A percentile compares a stretch with the other conserved stretches of the same genome.
These are phyloP conservation scores for Metalampra italica DNA, from an alignment of 2,888 invertebrate genomes.

Conservation along the genomic window DNA sequence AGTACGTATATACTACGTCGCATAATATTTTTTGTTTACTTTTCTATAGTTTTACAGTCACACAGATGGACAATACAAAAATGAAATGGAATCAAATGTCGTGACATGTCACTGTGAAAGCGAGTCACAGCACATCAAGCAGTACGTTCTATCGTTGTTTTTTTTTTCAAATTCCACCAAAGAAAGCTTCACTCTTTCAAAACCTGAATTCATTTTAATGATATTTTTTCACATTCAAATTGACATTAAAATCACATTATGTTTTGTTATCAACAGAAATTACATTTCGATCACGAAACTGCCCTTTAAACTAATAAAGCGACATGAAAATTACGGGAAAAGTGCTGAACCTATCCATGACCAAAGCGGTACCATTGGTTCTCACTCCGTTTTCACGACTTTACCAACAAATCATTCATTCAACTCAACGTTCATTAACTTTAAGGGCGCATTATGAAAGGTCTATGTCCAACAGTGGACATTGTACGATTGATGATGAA, in stretches of 20 bases:
- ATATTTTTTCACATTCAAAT: neutral
- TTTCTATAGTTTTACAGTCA: too few species aligned
- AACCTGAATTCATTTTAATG: too few species aligned
- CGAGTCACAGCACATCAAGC: conserved; percentile 2
- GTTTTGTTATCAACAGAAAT: conserved; percentile 2
- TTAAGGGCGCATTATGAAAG: too few species aligned
- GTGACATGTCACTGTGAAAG: neutral
- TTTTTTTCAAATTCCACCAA: neutral
- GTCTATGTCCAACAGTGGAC: too few species aligned
- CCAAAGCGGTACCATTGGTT: neutral
- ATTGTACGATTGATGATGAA: too few species aligned
- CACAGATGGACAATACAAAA: too few species aligned
- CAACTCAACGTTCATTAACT: too few species aligned
- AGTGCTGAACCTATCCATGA: conserved; percentile 1
- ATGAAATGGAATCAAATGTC: too few species aligned
- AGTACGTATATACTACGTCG: too few species aligned
- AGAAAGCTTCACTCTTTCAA: too few species aligned
- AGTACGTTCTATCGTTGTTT: conserved; percentile 18
- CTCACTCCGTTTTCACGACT: neutral
- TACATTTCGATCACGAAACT: conserved; percentile 7
- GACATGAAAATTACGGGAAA: conserved; percentile 12
- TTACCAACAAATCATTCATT: too few species aligned
- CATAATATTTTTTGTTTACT: too few species aligned
- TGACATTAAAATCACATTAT: conserved; percentile 11
- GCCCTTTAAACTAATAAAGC: conserved; percentile 8